Evolutionary conservation across 2,888 invertebrate species (phyloP).

Genomic region (Lypha dubia): DNA sequence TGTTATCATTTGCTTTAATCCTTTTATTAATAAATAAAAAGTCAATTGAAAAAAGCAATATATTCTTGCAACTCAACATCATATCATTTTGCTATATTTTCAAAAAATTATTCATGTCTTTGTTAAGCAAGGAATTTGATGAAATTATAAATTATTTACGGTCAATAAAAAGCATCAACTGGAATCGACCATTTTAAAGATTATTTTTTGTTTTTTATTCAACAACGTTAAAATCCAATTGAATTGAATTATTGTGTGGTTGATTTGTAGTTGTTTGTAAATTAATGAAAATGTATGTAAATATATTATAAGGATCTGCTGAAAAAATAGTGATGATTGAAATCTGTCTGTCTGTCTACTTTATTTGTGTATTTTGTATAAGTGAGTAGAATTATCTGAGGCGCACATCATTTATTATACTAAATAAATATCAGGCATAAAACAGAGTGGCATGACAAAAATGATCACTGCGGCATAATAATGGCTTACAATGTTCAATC

Average conservation of each 20-base stretch:
- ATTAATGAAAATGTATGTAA: constrained; percentile 34
- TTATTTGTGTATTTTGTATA: constrained; percentile 34
- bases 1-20: neutral
- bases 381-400: constrained; percentile 45
- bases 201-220: constrained; percentile 28
- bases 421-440: neutral
- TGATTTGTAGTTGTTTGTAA: constrained; percentile 26
- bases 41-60: constrained; percentile 36
- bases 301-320: constrained; percentile 13
- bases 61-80: neutral
- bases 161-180: no score
- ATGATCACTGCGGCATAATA: no score
- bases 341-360: constrained; percentile 36
- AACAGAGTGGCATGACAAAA: neutral
- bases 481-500: no score
- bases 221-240: constrained; percentile 46
- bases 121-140: constrained; percentile 34
- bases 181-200: constrained; percentile 16
- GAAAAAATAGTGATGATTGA: constrained; percentile 42
- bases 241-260: constrained; percentile 42
- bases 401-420: constrained; percentile 45
- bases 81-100: neutral
- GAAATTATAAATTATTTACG: constrained; percentile 56
- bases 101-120: constrained; percentile 26
- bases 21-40: constrained; percentile 11